Evolutionary conservation across 53 echinoderm and acorn worm species (phyloP).

Genomic region (Stichopus horrens): DNA sequence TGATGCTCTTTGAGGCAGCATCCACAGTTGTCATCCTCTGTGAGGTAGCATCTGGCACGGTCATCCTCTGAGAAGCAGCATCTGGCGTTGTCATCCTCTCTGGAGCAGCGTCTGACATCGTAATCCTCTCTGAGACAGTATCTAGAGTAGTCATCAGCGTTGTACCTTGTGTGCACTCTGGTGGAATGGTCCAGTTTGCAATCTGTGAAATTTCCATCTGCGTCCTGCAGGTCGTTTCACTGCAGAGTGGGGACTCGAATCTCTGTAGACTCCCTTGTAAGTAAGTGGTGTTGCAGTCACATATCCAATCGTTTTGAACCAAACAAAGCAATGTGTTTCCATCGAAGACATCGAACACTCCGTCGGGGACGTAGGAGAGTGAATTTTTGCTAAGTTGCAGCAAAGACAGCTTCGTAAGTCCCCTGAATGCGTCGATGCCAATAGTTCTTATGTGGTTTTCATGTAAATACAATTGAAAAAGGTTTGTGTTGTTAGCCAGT

Average conservation of each 20-base stretch:
- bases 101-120: no score
- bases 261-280: background rate
- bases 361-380: background rate
- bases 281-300: constrained; percentile 9
- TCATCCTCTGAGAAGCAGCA: no score
- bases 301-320: constrained; percentile 14
- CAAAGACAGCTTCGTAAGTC: background rate
- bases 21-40: no score
- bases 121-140: no score
- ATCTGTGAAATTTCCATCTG: background rate
- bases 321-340: background rate
- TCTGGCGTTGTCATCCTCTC: no score
- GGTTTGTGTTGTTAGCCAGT: background rate
- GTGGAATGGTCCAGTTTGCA: background rate
- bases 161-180: background rate
- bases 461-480: background rate
- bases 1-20: no score
- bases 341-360: background rate
- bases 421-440: background rate
- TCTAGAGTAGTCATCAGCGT: background rate
- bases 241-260: background rate
- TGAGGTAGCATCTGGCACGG: no score
- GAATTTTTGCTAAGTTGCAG: background rate
- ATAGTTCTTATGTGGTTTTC: constrained; percentile 9
- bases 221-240: background rate